phyloP scores from a whole-genome alignment of 1,140 invertebrate genomes.

The Hypsibius dujardini region DNA sequence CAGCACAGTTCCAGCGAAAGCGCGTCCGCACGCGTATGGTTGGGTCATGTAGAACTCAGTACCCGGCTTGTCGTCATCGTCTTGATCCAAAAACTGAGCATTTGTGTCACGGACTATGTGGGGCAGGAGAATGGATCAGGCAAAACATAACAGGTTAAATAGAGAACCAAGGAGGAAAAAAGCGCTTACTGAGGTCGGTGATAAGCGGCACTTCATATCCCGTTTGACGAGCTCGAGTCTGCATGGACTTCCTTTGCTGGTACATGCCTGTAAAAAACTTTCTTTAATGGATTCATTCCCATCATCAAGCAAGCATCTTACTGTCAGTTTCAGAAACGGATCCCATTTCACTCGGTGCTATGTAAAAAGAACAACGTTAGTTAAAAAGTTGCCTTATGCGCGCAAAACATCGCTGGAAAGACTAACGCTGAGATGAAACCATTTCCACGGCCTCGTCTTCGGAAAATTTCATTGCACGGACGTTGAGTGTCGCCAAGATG shows the following conservation, averaged over 20 bases:
- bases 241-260: background rate
- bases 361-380: background rate
- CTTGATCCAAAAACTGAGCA: slow-evolving; percentile 15
- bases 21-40: slow-evolving; percentile 1
- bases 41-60: slow-evolving; percentile 17
- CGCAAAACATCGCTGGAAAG: background rate
- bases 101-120: slow-evolving; percentile 10
- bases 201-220: slow-evolving; percentile 15
- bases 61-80: slow-evolving; percentile 2
- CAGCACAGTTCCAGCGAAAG: background rate
- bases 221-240: slow-evolving; percentile 7
- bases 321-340: slow-evolving; percentile 10
- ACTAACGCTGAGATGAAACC: background rate
- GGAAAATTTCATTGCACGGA: slow-evolving; percentile 10
- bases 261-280: background rate
- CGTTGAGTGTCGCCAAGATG: slow-evolving; percentile 1
- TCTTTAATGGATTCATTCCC: background rate
- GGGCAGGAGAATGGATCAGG: background rate
- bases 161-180: background rate
- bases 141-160: background rate
- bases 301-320: background rate
- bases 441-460: slow-evolving; percentile 9
- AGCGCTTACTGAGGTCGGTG: background rate
- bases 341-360: background rate
- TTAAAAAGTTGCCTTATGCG: background rate